Evolutionary conservation across 2,888 invertebrate genomes (phyloP).

Genomic region (Leucoma salicis): DNA sequence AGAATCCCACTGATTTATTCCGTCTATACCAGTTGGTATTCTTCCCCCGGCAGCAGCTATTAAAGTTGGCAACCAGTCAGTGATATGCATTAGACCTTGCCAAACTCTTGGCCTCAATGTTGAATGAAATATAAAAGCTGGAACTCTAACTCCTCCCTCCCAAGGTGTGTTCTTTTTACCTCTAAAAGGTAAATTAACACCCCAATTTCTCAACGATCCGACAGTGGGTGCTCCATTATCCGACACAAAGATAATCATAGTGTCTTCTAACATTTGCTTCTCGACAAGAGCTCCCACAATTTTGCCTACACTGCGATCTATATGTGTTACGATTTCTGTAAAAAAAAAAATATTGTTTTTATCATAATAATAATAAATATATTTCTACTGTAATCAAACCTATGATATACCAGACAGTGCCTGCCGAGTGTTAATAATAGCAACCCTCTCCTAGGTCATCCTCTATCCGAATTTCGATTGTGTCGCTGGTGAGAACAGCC

Average conservation of each 20-base stretch:
- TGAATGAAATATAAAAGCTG: slow-evolving; percentile 86
- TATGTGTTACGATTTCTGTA: slow-evolving; percentile 84
- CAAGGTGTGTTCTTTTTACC: slow-evolving; percentile 92
- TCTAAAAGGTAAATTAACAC: slow-evolving; percentile 89
- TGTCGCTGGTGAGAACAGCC: no score
- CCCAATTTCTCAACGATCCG: slow-evolving; percentile 88
- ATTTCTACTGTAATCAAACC: no score
- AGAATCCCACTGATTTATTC: slow-evolving; percentile 86
- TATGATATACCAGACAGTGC: no score
- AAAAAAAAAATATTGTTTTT: neutral
- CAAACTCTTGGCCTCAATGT: slow-evolving; percentile 83
- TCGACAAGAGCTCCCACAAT: slow-evolving; percentile 86
- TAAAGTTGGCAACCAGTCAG: slow-evolving; percentile 92
- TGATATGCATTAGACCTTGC: slow-evolving; percentile 86
- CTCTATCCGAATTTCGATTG: no score
- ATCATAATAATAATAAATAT: neutral
- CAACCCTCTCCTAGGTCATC: no score
- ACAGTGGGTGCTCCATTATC: slow-evolving; percentile 94
- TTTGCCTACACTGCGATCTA: slow-evolving; percentile 92
- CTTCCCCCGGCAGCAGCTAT: slow-evolving; percentile 62
- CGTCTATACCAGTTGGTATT: slow-evolving; percentile 78
- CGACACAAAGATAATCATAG: slow-evolving; percentile 92
- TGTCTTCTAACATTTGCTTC: slow-evolving; percentile 88
- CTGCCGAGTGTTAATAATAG: no score
- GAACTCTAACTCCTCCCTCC: slow-evolving; percentile 92